These are phyloP conservation scores for Gryllus bimaculatus DNA, from an alignment of 1,140 invertebrate species.

Conservation along the genomic window DNA sequence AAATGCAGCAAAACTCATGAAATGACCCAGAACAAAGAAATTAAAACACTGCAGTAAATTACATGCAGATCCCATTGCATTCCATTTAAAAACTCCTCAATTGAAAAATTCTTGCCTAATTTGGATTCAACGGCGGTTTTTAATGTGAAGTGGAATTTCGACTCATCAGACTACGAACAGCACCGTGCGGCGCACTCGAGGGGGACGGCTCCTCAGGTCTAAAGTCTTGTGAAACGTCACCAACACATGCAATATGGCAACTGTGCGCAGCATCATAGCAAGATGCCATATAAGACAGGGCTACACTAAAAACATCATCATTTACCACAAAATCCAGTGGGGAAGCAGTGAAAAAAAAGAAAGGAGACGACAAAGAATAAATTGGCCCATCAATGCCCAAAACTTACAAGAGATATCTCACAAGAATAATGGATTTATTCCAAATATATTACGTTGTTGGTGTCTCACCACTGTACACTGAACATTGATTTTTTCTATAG, in stretches of 20 bases:
- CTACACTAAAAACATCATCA: slow-evolving; percentile 20
- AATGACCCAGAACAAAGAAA: too few species aligned
- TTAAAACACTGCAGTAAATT: background rate
- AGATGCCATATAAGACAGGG: slow-evolving; percentile 17
- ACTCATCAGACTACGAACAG: background rate
- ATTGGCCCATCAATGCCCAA: background rate
- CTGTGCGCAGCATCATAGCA: slow-evolving; percentile 12
- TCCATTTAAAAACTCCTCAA: background rate
- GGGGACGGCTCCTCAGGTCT: background rate
- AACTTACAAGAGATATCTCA: background rate
- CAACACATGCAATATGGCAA: slow-evolving; percentile 1
- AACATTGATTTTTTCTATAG: too few species aligned
- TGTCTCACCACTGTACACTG: too few species aligned
- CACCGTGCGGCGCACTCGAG: background rate
- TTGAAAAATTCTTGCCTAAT: background rate
- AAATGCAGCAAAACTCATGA: too few species aligned
- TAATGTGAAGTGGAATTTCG: background rate
- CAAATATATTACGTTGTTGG: too few species aligned
- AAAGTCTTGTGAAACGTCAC: background rate
- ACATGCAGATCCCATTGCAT: background rate
- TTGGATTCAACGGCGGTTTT: background rate
- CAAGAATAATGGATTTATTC: background rate
- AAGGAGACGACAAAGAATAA: slow-evolving; percentile 20
- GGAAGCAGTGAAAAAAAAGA: slow-evolving; percentile 22
- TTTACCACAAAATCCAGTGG: slow-evolving; percentile 21